A percentile compares a stretch with the other conserved stretches of the same genome.
Evolutionary conservation across 2,797 vertebrate genomes (phyloP).

Genomic region (Podarcis lilfordi): DNA sequence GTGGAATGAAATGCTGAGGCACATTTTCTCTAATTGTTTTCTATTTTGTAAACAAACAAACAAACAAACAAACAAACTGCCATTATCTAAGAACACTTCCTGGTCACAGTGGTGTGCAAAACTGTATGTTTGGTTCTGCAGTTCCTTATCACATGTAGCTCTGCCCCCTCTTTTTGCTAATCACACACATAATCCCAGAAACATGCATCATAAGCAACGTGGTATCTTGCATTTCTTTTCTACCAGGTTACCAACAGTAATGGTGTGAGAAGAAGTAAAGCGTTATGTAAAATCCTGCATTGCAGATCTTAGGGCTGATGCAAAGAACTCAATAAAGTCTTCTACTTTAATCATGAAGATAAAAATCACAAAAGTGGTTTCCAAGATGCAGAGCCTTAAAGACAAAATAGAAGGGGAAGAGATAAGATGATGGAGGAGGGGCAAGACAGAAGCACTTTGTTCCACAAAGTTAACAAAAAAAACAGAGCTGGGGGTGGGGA

Average conservation of each 20-base stretch:
- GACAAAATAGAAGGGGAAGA: constrained; percentile 60
- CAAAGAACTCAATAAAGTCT: constrained; percentile 80
- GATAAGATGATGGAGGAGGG: constrained; percentile 5
- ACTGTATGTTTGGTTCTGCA: constrained; percentile 36
- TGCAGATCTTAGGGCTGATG: constrained; percentile 80
- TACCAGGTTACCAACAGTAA: constrained; percentile 80
- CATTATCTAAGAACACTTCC: constrained; percentile 18
- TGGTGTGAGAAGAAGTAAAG: constrained; percentile 75
- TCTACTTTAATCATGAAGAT: constrained; percentile 82
- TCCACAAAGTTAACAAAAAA: constrained; percentile 50
- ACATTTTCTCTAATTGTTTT: not conserved
- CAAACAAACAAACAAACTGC: constrained; percentile 5
- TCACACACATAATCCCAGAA: constrained; percentile 59
- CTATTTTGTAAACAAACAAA: constrained; percentile 30
- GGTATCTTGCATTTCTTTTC: constrained; percentile 78
- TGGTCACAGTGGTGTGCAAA: constrained; percentile 36
- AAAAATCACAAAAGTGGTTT: constrained; percentile 78
- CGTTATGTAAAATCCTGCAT: constrained; percentile 83
- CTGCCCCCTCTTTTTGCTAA: constrained; percentile 37
- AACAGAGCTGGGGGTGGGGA: not conserved
- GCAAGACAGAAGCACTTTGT: constrained; percentile 33
- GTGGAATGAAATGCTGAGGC: not conserved
- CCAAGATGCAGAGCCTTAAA: constrained; percentile 66
- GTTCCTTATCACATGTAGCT: constrained; percentile 14
- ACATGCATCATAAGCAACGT: constrained; percentile 60